Conservation (phyloP, 2,113 vertebrate species). For the Dicentrarchus labrax region DNA sequence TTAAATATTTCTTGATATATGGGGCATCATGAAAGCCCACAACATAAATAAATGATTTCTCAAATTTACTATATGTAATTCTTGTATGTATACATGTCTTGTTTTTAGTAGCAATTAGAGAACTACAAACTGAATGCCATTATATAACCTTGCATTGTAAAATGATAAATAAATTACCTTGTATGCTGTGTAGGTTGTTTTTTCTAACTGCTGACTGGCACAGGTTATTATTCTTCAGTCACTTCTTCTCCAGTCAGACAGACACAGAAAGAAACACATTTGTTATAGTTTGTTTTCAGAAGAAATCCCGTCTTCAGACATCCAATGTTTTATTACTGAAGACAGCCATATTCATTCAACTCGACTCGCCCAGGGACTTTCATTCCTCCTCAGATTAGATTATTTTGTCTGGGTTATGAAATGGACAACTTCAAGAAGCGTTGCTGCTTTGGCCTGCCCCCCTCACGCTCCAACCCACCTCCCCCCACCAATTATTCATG, state of each 20-base stretch:
- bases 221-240: conserved; percentile 2
- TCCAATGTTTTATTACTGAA: conserved; percentile 32
- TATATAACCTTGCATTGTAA: too few species aligned
- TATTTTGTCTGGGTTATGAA: conserved; percentile 43
- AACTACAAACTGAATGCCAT: too few species aligned
- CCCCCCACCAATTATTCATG: conserved; percentile 68
- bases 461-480: neutral
- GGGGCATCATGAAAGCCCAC: too few species aligned
- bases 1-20: too few species aligned
- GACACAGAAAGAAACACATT: conserved; percentile 37
- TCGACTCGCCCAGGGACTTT: conserved; percentile 2
- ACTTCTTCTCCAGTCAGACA: neutral
- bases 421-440: conserved; percentile 64
- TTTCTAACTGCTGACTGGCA: conserved; percentile 10
- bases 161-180: too few species aligned
- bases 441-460: conserved; percentile 33
- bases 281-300: conserved; percentile 16
- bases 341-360: conserved; percentile 11
- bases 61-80: too few species aligned
- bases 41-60: too few species aligned
- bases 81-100: too few species aligned
- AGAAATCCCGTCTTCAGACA: conserved; percentile 23
- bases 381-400: conserved; percentile 13
- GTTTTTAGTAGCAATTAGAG: too few species aligned
- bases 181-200: neutral